Evolutionary conservation across 2,113 vertebrate species (phyloP).

Genomic region (Proterorhinus semilunaris): DNA sequence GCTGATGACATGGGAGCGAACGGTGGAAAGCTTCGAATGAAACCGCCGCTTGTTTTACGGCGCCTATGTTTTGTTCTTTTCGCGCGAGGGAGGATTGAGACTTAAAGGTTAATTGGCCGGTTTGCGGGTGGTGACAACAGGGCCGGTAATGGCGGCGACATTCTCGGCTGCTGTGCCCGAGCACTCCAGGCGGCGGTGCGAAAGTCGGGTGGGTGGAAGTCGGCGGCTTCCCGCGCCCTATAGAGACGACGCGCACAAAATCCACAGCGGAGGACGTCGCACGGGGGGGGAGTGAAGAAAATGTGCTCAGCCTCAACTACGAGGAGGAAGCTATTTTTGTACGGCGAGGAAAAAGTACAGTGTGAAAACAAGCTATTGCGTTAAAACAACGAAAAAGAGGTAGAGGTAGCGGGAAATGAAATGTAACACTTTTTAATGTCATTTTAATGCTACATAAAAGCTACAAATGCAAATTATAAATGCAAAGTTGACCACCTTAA

Average conservation of each 20-base stretch:
- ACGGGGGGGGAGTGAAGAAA: constrained; percentile 4
- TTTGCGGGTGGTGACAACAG: constrained; percentile 59
- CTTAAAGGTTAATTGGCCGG: constrained; percentile 70
- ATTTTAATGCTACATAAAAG: too few relatives aligned
- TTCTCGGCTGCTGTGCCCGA: constrained; percentile 43
- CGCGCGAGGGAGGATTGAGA: constrained; percentile 28
- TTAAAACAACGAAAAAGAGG: too few relatives aligned
- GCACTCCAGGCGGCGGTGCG: constrained; percentile 47
- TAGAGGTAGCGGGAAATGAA: too few relatives aligned
- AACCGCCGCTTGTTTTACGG: background rate
- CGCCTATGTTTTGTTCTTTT: background rate
- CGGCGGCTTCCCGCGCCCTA: constrained; percentile 16
- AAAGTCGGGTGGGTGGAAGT: constrained; percentile 32
- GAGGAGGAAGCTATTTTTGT: too few relatives aligned
- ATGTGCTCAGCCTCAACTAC: background rate
- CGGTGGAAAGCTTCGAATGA: constrained; percentile 13
- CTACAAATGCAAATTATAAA: too few relatives aligned
- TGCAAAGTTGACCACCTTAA: too few relatives aligned
- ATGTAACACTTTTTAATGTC: too few relatives aligned
- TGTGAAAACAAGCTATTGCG: too few relatives aligned
- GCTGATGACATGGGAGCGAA: constrained; percentile 23
- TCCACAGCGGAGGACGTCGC: background rate
- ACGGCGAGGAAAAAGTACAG: too few relatives aligned
- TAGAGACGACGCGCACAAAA: constrained; percentile 12
- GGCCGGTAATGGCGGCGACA: constrained; percentile 65